phyloP scores from a whole-genome alignment of 2,888 invertebrate species.

The Pelosia muscerda region DNA sequence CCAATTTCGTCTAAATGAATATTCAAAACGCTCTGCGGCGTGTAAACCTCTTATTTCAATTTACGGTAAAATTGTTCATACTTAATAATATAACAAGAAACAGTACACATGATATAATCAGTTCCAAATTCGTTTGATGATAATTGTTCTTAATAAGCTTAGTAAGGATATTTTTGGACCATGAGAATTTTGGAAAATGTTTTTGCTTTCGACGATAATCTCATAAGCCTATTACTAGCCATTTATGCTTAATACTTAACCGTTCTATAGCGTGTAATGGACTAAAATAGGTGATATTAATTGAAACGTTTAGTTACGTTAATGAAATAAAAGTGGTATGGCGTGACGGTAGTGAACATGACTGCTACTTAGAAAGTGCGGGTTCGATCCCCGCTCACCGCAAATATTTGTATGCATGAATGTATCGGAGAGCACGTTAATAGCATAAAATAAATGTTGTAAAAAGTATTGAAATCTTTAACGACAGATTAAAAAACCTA shows the following conservation, averaged over 20 bases:
- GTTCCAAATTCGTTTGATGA: not conserved
- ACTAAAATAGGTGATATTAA: slow-evolving; percentile 4
- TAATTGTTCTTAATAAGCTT: slow-evolving; percentile 3
- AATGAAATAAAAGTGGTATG: not conserved
- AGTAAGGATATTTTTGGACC: not conserved
- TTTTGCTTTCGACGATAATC: not conserved
- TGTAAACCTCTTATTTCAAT: slow-evolving; percentile 41
- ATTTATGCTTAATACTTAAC: slow-evolving; percentile 7
- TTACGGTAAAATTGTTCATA: slow-evolving; percentile 21
- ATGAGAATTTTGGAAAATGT: not conserved
- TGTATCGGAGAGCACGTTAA: too few species aligned
- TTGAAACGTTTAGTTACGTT: not conserved
- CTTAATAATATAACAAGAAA: not conserved
- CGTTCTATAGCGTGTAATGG: not conserved
- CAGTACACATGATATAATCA: not conserved
- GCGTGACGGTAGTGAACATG: too few species aligned
- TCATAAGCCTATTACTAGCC: slow-evolving; percentile 11
- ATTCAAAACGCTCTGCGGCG: slow-evolving; percentile 30
- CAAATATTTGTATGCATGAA: too few species aligned
- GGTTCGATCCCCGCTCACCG: too few species aligned
- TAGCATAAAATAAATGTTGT: not conserved
- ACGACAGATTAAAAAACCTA: slow-evolving; percentile 2
- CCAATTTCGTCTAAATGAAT: slow-evolving; percentile 35
- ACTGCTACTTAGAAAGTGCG: too few species aligned
- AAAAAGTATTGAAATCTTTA: not conserved